Conservation (phyloP, 2,797 vertebrate genomes). For the Hydrocynus forskahlii region DNA sequence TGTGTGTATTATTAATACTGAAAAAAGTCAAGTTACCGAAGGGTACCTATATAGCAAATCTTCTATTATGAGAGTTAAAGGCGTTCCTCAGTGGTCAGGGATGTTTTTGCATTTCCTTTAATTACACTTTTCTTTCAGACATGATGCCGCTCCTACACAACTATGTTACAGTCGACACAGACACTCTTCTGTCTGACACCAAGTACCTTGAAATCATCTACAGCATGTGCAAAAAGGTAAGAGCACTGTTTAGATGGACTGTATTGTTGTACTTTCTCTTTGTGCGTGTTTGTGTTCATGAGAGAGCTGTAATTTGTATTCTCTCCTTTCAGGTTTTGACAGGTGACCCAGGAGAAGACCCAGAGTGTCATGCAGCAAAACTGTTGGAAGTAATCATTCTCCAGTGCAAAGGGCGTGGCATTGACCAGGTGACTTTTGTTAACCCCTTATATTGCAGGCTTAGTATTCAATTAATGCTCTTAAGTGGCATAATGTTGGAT, state of each 20-base stretch:
- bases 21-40: too few species aligned
- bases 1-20: too few species aligned
- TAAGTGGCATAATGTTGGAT: too few species aligned
- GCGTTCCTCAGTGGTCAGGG: too few species aligned
- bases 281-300: too few species aligned
- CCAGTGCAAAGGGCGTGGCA: constrained; percentile 98
- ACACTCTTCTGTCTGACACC: constrained; percentile 95
- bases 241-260: background rate
- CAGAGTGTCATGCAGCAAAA: constrained; percentile 97
- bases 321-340: constrained; percentile 84
- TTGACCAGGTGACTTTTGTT: constrained; percentile 89
- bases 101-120: background rate
- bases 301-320: background rate
- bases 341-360: constrained; percentile 97
- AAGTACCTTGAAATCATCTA: constrained; percentile 99
- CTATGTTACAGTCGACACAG: constrained; percentile 97
- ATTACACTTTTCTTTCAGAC: constrained; percentile 74
- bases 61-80: too few species aligned
- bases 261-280: too few species aligned
- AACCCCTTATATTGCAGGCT: background rate
- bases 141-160: constrained; percentile 99
- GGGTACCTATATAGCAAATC: too few species aligned
- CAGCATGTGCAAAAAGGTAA: constrained; percentile 99
- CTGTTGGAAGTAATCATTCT: constrained; percentile 95
- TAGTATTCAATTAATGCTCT: background rate